Conservation (phyloP, 2,113 vertebrate species). For the Calidris pygmaea region DNA sequence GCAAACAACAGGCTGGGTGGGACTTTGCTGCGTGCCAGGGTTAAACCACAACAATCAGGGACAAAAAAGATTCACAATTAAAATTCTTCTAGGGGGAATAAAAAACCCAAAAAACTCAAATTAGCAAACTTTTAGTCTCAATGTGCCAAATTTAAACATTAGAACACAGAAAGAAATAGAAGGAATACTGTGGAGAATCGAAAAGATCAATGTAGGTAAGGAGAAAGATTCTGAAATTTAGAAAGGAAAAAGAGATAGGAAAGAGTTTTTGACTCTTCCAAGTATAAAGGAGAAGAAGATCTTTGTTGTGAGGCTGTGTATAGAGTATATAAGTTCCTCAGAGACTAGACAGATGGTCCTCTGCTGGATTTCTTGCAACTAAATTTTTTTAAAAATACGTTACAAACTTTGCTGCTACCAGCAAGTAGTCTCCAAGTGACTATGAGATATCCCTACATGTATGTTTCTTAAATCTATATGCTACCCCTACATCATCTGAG, state of each 20-base stretch:
- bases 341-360: neutral
- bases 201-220: neutral
- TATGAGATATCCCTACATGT: neutral
- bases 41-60: neutral
- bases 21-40: neutral
- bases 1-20: neutral
- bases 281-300: neutral
- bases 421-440: neutral
- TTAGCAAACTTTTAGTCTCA: neutral
- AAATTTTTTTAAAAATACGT: neutral
- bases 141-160: neutral
- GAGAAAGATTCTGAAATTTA: neutral
- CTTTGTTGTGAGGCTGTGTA: neutral
- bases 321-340: neutral
- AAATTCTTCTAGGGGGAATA: neutral
- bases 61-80: neutral
- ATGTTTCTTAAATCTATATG: neutral
- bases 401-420: neutral
- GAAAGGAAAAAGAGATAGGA: neutral
- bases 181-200: neutral
- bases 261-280: neutral
- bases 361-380: neutral
- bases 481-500: neutral
- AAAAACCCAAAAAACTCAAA: neutral
- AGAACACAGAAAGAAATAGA: neutral